Evolutionary conservation across 1,140 invertebrate species (phyloP).

Genomic region (Zaprionus capensis): DNA sequence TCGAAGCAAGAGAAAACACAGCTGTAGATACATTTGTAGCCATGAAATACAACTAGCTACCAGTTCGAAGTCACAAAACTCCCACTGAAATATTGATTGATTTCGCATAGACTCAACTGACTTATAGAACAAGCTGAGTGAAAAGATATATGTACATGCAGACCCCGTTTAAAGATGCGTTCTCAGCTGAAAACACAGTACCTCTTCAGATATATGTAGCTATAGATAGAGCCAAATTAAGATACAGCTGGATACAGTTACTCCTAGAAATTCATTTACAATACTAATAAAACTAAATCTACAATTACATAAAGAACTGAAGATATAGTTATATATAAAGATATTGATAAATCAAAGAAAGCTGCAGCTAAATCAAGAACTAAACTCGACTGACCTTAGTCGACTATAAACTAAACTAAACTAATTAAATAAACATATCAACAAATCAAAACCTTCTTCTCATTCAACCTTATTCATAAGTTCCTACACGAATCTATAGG

Average conservation of each 20-base stretch:
- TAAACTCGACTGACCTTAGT: no score
- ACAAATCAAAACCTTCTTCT: no score
- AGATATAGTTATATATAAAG: not conserved
- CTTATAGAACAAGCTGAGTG: not conserved
- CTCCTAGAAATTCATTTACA: not conserved
- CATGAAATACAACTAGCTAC: conserved; percentile 2
- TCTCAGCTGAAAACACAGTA: not conserved
- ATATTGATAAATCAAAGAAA: not conserved
- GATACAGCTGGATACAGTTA: no score
- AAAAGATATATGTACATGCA: not conserved
- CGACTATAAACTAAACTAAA: no score
- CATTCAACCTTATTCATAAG: no score
- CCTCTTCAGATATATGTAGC: no score
- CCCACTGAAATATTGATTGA: not conserved
- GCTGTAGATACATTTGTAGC: conserved; percentile 1
- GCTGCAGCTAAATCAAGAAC: not conserved
- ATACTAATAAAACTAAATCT: not conserved
- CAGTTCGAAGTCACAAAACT: not conserved
- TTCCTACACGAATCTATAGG: not conserved
- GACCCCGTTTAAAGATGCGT: not conserved
- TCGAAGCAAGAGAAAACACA: no score
- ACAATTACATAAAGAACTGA: not conserved
- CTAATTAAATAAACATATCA: no score
- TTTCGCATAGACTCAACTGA: not conserved
- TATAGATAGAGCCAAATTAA: not conserved